Evolutionary conservation across 2,113 vertebrate genomes (phyloP).

Genomic region (Osmerus mordax): DNA sequence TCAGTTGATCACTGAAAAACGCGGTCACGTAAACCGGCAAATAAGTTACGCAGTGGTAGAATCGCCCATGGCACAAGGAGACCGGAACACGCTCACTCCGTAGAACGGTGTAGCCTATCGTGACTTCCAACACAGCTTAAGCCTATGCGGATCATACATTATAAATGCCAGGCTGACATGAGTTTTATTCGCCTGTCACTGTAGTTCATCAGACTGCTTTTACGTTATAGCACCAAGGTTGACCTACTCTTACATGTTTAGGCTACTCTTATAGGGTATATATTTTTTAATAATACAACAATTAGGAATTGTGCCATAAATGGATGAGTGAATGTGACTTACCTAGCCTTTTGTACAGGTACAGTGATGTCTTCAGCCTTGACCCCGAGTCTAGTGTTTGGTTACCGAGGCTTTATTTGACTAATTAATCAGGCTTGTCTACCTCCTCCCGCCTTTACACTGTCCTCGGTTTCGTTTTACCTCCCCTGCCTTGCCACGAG

Average conservation of each 20-base stretch:
- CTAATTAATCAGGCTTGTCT: conserved; percentile 40
- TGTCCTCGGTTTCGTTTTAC: conserved; percentile 43
- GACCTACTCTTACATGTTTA: too few relatives aligned
- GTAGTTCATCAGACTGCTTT: too few relatives aligned
- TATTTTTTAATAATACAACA: neutral
- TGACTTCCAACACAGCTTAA: too few relatives aligned
- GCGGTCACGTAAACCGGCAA: too few relatives aligned
- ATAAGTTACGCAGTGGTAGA: too few relatives aligned
- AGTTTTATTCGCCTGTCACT: conserved; percentile 49
- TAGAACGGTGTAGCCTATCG: neutral
- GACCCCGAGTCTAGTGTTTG: conserved; percentile 26
- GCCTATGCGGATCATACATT: conserved; percentile 45
- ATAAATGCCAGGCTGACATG: conserved; percentile 46
- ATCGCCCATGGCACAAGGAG: too few relatives aligned
- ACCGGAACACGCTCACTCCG: neutral
- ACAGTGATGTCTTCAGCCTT: conserved; percentile 28
- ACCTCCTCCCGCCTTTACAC: neutral
- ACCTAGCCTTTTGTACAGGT: conserved; percentile 52
- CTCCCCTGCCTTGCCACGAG: conserved; percentile 11
- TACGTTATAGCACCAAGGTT: too few relatives aligned
- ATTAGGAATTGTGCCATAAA: neutral
- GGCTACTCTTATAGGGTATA: too few relatives aligned
- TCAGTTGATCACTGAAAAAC: neutral
- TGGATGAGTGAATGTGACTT: conserved; percentile 19
- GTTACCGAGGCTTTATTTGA: conserved; percentile 38